Evolutionary conservation across 2,113 vertebrate species (phyloP).

Genomic region (Hiodon tergisus): DNA sequence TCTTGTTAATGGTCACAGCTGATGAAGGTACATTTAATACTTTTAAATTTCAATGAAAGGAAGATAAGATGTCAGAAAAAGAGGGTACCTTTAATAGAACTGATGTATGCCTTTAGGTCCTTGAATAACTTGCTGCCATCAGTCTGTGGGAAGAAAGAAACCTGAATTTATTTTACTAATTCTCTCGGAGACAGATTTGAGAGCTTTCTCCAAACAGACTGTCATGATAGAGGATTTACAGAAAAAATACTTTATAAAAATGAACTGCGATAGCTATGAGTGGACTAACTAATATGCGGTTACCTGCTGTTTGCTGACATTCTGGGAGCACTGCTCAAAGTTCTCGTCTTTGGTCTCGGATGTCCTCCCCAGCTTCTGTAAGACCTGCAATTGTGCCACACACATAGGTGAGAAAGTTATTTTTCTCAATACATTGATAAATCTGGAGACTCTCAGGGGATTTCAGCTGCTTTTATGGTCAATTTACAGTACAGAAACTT

Average conservation of each 20-base stretch:
- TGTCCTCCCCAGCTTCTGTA: slow-evolving; percentile 84
- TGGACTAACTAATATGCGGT: no score
- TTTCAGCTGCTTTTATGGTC: neutral
- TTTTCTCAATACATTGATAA: neutral
- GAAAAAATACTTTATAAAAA: neutral
- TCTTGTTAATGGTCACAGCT: no score
- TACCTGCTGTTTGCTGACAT: slow-evolving; percentile 86
- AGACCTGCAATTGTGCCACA: slow-evolving; percentile 63
- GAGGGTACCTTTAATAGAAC: slow-evolving; percentile 75
- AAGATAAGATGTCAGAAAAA: neutral
- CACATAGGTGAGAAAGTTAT: neutral
- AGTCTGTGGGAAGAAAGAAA: slow-evolving; percentile 49
- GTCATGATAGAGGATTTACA: neutral
- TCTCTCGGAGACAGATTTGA: neutral
- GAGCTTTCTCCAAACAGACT: neutral
- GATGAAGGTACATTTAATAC: no score
- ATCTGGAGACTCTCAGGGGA: neutral
- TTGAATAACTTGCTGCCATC: slow-evolving; percentile 83
- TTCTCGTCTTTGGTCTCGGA: slow-evolving; percentile 83
- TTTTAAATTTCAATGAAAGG: no score
- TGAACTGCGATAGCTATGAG: no score
- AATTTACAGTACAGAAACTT: neutral
- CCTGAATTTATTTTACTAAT: neutral
- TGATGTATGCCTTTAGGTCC: slow-evolving; percentile 78
- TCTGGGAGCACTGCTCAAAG: slow-evolving; percentile 71